Base-by-base conservation (phyloP, 2,113 vertebrate genomes). In the Pangasianodon gigas region DNA sequence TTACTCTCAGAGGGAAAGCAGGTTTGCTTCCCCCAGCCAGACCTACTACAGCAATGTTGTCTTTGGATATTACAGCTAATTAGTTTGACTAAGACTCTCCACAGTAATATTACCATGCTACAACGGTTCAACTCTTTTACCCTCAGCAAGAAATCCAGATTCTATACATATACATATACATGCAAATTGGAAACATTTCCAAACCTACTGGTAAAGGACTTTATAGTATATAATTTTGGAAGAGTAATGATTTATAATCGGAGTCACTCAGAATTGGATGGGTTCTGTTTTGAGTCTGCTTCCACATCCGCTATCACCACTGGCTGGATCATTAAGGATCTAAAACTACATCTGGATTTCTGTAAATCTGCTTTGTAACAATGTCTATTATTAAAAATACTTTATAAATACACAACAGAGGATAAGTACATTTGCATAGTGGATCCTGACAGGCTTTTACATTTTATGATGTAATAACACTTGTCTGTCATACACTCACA, bases 381-480 rank as follows among this genome's bases (percentile, higher is more conserved):
- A 51, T 52, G 26, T 80, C 24, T 51, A 18, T n/a, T 32, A 32
- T 21, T 54, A 32, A 82, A 82, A 82, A 2, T 6, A 4, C 26
- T 81, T 3, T 32, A 81, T 0, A 54, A 54, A 81, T 32, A n/a
- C 5, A 24, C 54, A 58, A 19, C 9, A 16, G 1, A 41, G 81
- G 18, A 83, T 58, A 21, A 58, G 1, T n/a, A 37, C 29, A 82
- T 84, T 41, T 60, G 4, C 19, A 58, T 2, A 60, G 29, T 1
- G n/a, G 82, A 6, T 62, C 56, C 37, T 41, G 56, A 84, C 62
- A 62, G 56, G 56, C 37, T 44, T 44, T 62, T 46, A 46, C 11
- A 29, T 44, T 62, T 62, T 62, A 84, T 62, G 81, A 84, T 84
- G 81, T 41, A 84, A 84, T 84, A 84, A 84, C 82, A 37, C 32